Evolutionary conservation across 1,140 invertebrate genomes (phyloP), one percentile per base, ranked within the genome.

Genomic region (Lordiphosa clarofinis): DNA sequence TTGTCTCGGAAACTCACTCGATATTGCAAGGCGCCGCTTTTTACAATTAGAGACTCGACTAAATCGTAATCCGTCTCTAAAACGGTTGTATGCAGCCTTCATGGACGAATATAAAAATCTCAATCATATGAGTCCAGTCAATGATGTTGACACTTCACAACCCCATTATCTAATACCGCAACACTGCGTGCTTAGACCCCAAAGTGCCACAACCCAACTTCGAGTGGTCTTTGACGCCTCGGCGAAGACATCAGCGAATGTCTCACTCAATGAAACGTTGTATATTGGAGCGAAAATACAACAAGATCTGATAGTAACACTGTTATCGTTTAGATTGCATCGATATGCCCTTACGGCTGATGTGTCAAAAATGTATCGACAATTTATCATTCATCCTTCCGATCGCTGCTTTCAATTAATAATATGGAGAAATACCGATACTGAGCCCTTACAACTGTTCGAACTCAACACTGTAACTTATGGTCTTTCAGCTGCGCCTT

Each of bases 211-310:
- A 2, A 15, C 15, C 15, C 15, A 15, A 15, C 15, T 15, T 15
- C 15, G 15, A 15, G 15, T 38, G 12, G 10, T 10, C 12, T 38
- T 38, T 38, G 10, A 10, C 36, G 36, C 36, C 4, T 38, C 36
- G 4, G 36, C 5, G 10, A 38, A 38, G 12, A 38, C 36, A 38
- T 38, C 36, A 10, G 10, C 36, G 2, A 38, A 38, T 38, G 36
- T 19, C 19, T 19, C 19, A 19, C 19, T 19, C 2, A 38, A 38
- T 6, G 36, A 38, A 38, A 10, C 12, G 36, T 12, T 38, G 6
- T 38, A n/a, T 12, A 38, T 38, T 38, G 36, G 36, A 38, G 10
- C 36, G 12, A 38, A 38, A 38, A 38, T 38, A n/a, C 36, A 38
- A 38, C 36, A 10, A 38, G 12, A 38, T 38, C 9, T 38, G 36